Evolutionary conservation across 2,113 vertebrate genomes (phyloP), one percentile per base, ranked within the genome.

Genomic region (Lampris incognitus): DNA sequence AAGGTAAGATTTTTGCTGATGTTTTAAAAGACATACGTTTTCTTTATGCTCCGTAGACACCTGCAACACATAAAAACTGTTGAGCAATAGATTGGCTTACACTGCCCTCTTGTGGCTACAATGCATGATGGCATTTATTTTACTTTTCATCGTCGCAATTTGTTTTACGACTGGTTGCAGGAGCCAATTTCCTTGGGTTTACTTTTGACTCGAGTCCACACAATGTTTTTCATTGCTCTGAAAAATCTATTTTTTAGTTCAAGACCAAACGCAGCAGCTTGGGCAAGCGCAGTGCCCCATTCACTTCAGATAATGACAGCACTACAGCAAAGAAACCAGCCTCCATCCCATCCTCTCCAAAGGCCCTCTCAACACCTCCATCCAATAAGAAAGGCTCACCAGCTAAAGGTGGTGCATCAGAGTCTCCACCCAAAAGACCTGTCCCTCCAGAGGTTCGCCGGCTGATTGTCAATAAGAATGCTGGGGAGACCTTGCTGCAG

Each of bases 381-480:
- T 82, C 68, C 87, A 91, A 58, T 92, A 96, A 91, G 92, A 96
- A 74, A 90, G 82, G 74, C 91, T 79, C 88, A 55, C 79, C 78
- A 75, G 94, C 91, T 69, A 93, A 8, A 93, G 92, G 66, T 90
- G 92, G 54, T 66, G 76, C 88, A 44, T 86, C 92, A 0, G 97
- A 98, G 57, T 72, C 87, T 7, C 93, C 95, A 0, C 38, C 80
- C 0, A 86, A 93, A 60, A 94, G 93, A 57, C 94, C 93, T 0
- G 64, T 97, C 72, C 97, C 97, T 46, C 97, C 97, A 0, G 97
- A 98, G 74, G 97, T 97, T 10, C 96, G 98, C 5, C 93, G 97
- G 51, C 93, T 99, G 82, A 99, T 99, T 0, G 98, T 99, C 63
- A 99, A 99, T 92, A 99, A 99, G 87, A 99, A 99, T 0, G 98